Percentiles rank a stretch among this genome's conserved stretches.
phyloP scores from a whole-genome alignment of 2,113 vertebrate species.

The Cyprinodon variegatus region DNA sequence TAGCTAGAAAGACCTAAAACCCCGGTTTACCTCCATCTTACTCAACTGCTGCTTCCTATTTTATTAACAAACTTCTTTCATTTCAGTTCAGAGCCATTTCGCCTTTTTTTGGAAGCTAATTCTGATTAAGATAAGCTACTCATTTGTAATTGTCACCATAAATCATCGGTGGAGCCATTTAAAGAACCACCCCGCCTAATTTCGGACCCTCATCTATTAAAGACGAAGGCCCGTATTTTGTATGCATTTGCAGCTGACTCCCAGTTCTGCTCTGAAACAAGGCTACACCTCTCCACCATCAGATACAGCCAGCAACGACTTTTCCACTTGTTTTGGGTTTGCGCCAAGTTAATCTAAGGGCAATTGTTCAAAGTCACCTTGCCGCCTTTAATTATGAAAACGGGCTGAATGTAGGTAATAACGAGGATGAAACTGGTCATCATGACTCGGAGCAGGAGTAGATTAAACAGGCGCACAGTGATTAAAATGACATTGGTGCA shows the following conservation, averaged over 20 bases:
- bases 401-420: constrained; percentile 21
- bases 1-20: neutral
- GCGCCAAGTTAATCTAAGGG: constrained; percentile 25
- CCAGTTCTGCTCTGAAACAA: constrained; percentile 26
- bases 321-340: neutral
- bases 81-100: constrained; percentile 58
- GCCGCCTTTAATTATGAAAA: constrained; percentile 47
- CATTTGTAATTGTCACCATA: constrained; percentile 67
- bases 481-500: neutral
- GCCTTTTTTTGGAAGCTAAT: constrained; percentile 51
- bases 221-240: constrained; percentile 14
- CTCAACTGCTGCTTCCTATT: constrained; percentile 22
- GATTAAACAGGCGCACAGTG: constrained; percentile 6
- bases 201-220: constrained; percentile 51
- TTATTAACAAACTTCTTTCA: constrained; percentile 56
- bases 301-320: neutral
- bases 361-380: constrained; percentile 48
- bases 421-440: neutral
- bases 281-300: neutral
- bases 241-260: neutral
- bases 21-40: constrained; percentile 5
- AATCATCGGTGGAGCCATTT: constrained; percentile 66
- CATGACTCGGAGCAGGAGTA: too few species aligned
- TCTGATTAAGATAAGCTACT: constrained; percentile 59
- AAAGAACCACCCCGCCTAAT: constrained; percentile 48